These are phyloP conservation scores for Mobula birostris DNA, from an alignment of 2,113 vertebrate species.

Conservation along the genomic window DNA sequence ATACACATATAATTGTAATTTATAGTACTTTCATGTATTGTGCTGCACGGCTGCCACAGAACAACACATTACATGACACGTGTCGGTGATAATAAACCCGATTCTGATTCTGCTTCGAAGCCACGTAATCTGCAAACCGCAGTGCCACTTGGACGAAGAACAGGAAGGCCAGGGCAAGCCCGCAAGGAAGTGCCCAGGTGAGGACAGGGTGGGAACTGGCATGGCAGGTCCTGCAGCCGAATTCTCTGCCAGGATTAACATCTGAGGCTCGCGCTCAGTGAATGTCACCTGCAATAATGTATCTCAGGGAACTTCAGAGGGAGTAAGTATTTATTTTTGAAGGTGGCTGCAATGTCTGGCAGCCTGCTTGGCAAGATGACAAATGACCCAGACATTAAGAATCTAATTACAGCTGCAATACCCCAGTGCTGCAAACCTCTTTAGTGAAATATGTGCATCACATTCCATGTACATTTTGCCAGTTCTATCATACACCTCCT, in stretches of 20 bases:
- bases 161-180: neutral
- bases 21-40: too few relatives aligned
- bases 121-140: neutral
- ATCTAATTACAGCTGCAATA: neutral
- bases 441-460: neutral
- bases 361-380: constrained; percentile 5
- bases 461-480: neutral
- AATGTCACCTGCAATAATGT: neutral
- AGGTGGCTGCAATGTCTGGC: neutral
- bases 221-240: neutral
- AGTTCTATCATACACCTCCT: neutral
- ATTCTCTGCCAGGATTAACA: neutral
- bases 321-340: neutral
- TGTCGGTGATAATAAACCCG: too few relatives aligned
- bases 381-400: constrained; percentile 18
- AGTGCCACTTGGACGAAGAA: neutral
- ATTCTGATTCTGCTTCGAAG: neutral
- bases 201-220: neutral
- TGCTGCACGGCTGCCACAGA: too few relatives aligned
- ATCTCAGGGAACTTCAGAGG: neutral
- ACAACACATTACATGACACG: too few relatives aligned
- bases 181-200: neutral
- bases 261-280: neutral
- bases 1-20: too few relatives aligned
- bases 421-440: neutral